Evolutionary conservation across 2,797 vertebrate species (phyloP), one percentile per base, ranked within the genome.

Genomic region (Sardinella longiceps): DNA sequence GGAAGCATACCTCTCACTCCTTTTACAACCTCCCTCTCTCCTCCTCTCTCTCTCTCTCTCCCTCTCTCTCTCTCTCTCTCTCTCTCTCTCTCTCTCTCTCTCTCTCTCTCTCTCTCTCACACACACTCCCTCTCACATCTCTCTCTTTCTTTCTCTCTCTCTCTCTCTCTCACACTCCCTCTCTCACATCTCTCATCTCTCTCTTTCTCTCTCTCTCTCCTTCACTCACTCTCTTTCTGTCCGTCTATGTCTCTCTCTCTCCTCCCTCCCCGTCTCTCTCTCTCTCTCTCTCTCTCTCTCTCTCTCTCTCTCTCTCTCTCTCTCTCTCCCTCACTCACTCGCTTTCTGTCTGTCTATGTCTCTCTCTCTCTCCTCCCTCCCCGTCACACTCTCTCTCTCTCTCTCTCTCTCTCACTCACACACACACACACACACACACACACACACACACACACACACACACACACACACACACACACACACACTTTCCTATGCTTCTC

Each of bases 1-100:
- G 91, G 90, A 70, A 18, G 63, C 6, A 28, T 33, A 18, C 63
- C 28, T 70, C 63, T 33, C 63, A 1, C 28, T n/a, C n/a, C n/a
- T 5, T 70, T 70, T 1, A 15, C n/a, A 90, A 43, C 20, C 51
- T 20, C 23, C 11, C 14, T 10, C n/a, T 60, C 23, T 56, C 53
- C 23, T 6, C 5, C 2, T 48, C n/a, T n/a, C n/a, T 12, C 50
- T 53, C 50, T 53, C 50, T 53, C 5, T 15, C 45, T 51, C 11
- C 50, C 2, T 14, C 11, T 51, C 50, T 2, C 50, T 51, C 1
- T 51, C 12, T 14, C 50, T 14, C 10, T 51, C 50, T 15, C 11
- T 2, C 0, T 51, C 50, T 15, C 0, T 51, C 50, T 51, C 10
- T 51, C 50, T 51, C 48, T 50, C 50, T 14, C 50, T 15, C 50